A percentile compares a stretch with the other conserved stretches of the same genome.
Conservation (phyloP, 2,888 invertebrate species). For the Catocala nupta region DNA sequence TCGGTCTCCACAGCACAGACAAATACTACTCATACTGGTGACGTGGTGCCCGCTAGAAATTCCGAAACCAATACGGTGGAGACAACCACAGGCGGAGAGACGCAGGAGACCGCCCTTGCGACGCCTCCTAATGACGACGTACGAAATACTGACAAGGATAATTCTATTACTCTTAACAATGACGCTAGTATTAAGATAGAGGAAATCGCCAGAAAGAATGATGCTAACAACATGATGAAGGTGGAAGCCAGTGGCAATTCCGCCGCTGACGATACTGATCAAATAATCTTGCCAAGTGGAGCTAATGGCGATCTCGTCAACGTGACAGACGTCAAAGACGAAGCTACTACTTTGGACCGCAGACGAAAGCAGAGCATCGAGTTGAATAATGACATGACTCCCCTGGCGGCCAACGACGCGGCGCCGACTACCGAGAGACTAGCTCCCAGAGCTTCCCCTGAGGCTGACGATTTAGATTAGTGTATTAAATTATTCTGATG, state of each 20-base stretch:
- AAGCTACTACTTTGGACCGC: constrained; percentile 73
- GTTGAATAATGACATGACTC: constrained; percentile 58
- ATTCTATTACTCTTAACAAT: constrained; percentile 47
- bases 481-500: constrained; percentile 56
- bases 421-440: constrained; percentile 45
- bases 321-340: constrained; percentile 51
- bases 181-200: constrained; percentile 71
- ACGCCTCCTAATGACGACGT: constrained; percentile 43
- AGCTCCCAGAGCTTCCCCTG: constrained; percentile 71
- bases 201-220: constrained; percentile 69
- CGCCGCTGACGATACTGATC: constrained; percentile 44
- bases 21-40: constrained; percentile 80
- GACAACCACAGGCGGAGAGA: constrained; percentile 62
- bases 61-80: constrained; percentile 66
- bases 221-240: constrained; percentile 56
- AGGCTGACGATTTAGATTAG: constrained; percentile 78
- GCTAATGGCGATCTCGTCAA: constrained; percentile 48
- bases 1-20: constrained; percentile 82
- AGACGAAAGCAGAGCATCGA: constrained; percentile 67
- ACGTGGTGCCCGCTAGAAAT: constrained; percentile 63
- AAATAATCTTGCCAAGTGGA: constrained; percentile 53
- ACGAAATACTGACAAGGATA: constrained; percentile 59
- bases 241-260: constrained; percentile 56
- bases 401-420: constrained; percentile 45
- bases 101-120: constrained; percentile 54